Evolutionary conservation across 2,888 invertebrate genomes (phyloP).

Genomic region (Tethea ocularis): DNA sequence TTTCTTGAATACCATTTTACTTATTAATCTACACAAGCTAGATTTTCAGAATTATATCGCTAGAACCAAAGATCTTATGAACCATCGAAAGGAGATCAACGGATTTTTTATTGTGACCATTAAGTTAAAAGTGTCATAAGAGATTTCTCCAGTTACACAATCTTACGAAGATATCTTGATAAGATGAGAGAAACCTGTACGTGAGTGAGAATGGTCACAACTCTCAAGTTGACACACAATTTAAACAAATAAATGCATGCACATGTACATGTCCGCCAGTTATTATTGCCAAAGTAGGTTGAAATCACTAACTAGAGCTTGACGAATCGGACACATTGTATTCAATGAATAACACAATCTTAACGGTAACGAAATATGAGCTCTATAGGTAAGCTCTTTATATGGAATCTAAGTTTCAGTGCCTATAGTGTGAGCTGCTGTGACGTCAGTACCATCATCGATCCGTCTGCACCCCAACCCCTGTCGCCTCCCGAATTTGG

Average conservation of each 20-base stretch:
- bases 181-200: background rate
- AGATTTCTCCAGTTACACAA: background rate
- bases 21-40: background rate
- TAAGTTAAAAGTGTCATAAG: background rate
- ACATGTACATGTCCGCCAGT: background rate
- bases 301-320: conserved; percentile 4
- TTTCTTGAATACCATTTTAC: background rate
- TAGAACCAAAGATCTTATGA: too few relatives aligned
- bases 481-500: conserved; percentile 40
- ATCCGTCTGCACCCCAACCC: conserved; percentile 65
- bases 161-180: background rate
- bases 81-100: too few relatives aligned
- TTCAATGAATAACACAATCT: background rate
- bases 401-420: conserved; percentile 13
- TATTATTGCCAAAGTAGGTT: conserved; percentile 1
- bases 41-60: too few relatives aligned
- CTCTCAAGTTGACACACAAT: conserved; percentile 1
- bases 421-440: conserved; percentile 41
- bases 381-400: background rate
- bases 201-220: background rate
- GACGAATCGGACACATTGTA: background rate
- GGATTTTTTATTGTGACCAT: too few relatives aligned
- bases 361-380: background rate
- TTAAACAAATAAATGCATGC: background rate
- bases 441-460: conserved; percentile 74